Conservation (phyloP, 2,797 vertebrate genomes). For the Protosalanx chinensis region DNA sequence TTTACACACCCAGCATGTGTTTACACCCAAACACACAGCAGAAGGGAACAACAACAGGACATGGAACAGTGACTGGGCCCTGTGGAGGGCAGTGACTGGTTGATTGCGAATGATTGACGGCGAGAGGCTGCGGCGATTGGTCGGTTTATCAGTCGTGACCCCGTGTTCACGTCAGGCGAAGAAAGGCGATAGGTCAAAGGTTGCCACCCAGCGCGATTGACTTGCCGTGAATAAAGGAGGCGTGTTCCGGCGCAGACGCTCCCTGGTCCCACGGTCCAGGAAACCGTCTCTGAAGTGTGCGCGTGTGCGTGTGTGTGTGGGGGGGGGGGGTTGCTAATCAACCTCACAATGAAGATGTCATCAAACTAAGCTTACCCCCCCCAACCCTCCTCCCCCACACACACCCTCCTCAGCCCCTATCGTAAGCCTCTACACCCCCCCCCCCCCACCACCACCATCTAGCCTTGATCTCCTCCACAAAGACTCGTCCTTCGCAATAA, state of each 20-base stretch:
- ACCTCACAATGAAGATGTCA: constrained; percentile 61
- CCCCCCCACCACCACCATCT: neutral
- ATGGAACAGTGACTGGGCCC: constrained; percentile 50
- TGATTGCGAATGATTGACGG: constrained; percentile 53
- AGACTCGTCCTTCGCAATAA: constrained; percentile 28
- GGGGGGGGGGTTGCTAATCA: constrained; percentile 24
- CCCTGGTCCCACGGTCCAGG: too few species aligned
- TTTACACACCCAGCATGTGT: constrained; percentile 19
- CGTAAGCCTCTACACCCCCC: constrained; percentile 16
- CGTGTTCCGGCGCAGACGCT: too few species aligned
- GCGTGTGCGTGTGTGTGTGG: constrained; percentile 17
- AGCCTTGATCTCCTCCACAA: constrained; percentile 41
- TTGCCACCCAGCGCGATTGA: too few species aligned
- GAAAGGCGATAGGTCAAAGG: neutral
- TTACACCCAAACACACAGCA: constrained; percentile 33
- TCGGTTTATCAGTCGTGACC: constrained; percentile 35
- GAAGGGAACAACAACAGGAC: constrained; percentile 56
- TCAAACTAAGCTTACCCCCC: constrained; percentile 31
- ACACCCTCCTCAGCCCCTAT: constrained; percentile 18
- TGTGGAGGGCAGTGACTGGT: constrained; percentile 33
- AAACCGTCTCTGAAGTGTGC: neutral
- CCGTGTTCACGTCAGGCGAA: constrained; percentile 32
- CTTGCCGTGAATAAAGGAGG: too few species aligned
- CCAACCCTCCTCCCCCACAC: neutral
- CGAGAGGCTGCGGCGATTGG: constrained; percentile 28